Conservation (phyloP, 2,113 vertebrate species). For the Phrynosoma blainvillii region DNA sequence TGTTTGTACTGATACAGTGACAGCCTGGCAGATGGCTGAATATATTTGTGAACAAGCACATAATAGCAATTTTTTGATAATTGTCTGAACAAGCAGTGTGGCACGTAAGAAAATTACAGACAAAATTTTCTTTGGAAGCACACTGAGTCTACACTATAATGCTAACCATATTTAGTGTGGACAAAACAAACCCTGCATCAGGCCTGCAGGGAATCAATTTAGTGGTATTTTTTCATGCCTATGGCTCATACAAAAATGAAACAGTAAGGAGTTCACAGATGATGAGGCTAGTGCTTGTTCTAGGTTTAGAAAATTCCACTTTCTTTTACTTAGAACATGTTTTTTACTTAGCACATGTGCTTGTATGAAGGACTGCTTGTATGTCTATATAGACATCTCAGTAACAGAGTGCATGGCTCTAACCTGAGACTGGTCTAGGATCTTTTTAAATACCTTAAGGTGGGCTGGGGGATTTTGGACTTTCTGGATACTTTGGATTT, state of each 20-base stretch:
- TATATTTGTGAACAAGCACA: background rate
- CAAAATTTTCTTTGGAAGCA: constrained; percentile 1
- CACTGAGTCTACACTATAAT: background rate
- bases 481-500: background rate
- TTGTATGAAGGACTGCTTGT: background rate
- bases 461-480: background rate
- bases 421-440: no score
- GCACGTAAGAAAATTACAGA: background rate
- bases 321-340: background rate
- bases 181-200: background rate
- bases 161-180: background rate
- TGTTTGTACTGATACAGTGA: background rate
- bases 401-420: background rate
- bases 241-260: background rate
- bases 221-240: background rate
- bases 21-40: background rate
- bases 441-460: background rate
- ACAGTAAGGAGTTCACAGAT: background rate
- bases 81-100: background rate
- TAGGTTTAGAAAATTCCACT: background rate
- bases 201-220: background rate
- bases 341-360: background rate
- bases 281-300: background rate
- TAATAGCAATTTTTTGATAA: constrained; percentile 32
- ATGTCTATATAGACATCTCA: background rate